Evolutionary conservation across 2,113 vertebrate genomes (phyloP), one percentile per base, ranked within the genome.

Genomic region (Gasterosteus aculeatus): DNA sequence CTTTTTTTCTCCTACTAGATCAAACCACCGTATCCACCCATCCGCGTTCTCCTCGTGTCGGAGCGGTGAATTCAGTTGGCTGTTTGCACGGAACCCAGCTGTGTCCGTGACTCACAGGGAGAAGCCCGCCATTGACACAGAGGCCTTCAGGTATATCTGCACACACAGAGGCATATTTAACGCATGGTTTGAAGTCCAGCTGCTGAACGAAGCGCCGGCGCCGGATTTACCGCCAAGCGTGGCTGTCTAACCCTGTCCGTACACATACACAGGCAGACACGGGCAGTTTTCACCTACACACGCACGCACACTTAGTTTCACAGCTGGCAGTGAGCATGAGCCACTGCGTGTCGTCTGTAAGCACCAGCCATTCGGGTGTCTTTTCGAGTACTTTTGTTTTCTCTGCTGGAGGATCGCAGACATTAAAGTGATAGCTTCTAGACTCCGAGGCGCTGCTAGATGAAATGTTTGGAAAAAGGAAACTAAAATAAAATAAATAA

Each of bases 151-250:
- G 76, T 54, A 56, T 57, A 54, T 84, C 65, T 67, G 61, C 51
- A 69, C 78, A 83, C 70, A 80, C 77, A 64, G 74, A 75, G 67
- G 49, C 65, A 84, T 75, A 72, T 89, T 83, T 81, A 84, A 87
- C 75, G 88, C 85, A 85, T 84, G 83, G 64, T 85, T 85, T 85
- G 83, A 86, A 87, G 70, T 80, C 83, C 78, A 69, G 75, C 83
- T 76, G 81, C 73, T 75, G 82, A 89, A 85, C 68, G 31, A 33
- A 83, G 57, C 31, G 5, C 31, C 16, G 66, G 26, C 67, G 69
- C 35, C 29, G 8, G 7, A 60, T 67, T 84, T 81, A 46, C 56
- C 82, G 79, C 75, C 73, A 77, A 88, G 78, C 58, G 56, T 72
- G 71, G 39, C 66, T 44, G 31, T 49, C 72, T 59, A 71, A 66